These are phyloP conservation scores for Standfussiana lucernea DNA, from an alignment of 2,888 invertebrate species.

Conservation along the genomic window DNA sequence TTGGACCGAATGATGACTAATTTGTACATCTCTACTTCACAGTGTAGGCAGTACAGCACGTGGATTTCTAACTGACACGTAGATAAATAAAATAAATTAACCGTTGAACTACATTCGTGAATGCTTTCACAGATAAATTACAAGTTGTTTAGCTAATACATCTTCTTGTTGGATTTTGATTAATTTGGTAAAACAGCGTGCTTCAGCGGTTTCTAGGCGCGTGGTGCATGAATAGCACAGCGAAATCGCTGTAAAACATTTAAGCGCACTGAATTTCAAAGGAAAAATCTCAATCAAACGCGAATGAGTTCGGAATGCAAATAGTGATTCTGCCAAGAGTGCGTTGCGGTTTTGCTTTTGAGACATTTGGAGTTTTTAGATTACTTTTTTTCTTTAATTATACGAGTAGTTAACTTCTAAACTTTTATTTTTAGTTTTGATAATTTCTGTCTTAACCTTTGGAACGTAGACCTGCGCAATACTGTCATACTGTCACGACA, in stretches of 20 bases:
- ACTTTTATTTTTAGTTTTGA: background rate
- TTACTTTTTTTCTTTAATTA: background rate
- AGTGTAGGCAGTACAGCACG: constrained; percentile 14
- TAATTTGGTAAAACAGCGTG: constrained; percentile 47
- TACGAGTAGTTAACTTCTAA: background rate
- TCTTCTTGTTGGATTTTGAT: constrained; percentile 49
- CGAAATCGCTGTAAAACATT: no score
- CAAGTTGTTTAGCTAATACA: constrained; percentile 55
- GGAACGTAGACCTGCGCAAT: no score
- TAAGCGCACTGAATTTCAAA: no score
- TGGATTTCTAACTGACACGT: constrained; percentile 31
- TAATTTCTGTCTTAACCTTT: no score
- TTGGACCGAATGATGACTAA: background rate
- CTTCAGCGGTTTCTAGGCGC: constrained; percentile 48
- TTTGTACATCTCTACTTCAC: constrained; percentile 7
- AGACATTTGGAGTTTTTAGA: background rate
- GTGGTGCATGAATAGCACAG: constrained; percentile 44
- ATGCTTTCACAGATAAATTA: constrained; percentile 57
- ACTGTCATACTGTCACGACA: no score
- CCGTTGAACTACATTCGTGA: constrained; percentile 58
- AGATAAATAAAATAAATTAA: constrained; percentile 56
- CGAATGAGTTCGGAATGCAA: no score
- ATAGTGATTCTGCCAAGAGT: constrained; percentile 14
- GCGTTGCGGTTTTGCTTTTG: background rate
- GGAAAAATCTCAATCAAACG: no score